phyloP scores from a whole-genome alignment of 2,888 invertebrate genomes.

The Oscheius sp. region DNA sequence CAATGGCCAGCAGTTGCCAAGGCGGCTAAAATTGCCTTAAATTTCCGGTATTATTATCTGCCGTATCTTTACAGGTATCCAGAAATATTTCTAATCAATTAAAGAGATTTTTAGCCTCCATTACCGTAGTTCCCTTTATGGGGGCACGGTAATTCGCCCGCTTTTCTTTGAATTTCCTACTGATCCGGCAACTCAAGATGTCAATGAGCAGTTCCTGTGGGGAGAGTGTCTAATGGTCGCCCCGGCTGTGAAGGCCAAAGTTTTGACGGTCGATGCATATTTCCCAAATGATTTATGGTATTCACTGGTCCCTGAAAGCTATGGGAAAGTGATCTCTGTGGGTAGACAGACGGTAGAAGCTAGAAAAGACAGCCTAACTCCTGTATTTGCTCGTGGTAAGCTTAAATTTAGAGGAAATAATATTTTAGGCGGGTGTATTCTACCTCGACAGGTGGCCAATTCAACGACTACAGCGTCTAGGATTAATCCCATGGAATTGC shows the following conservation, averaged over 20 bases:
- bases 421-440: conserved; percentile 76
- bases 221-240: conserved; percentile 66
- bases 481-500: conserved; percentile 80
- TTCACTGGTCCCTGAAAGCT: conserved; percentile 58
- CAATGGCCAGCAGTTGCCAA: conserved; percentile 58
- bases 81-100: background rate
- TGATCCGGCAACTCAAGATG: conserved; percentile 48
- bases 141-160: conserved; percentile 65
- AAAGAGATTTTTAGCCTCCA: conserved; percentile 56
- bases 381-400: conserved; percentile 64
- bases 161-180: conserved; percentile 67
- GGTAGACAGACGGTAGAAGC: conserved; percentile 61
- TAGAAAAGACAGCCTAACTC: conserved; percentile 56
- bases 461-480: conserved; percentile 74
- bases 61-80: conserved; percentile 63
- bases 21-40: conserved; percentile 50
- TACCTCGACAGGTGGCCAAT: conserved; percentile 75
- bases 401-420: background rate
- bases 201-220: conserved; percentile 65
- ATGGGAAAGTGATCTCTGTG: conserved; percentile 47
- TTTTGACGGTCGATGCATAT: conserved; percentile 68
- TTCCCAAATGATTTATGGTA: conserved; percentile 74
- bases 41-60: conserved; percentile 52
- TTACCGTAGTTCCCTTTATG: conserved; percentile 56
- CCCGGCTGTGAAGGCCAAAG: conserved; percentile 59